These are phyloP conservation scores for Hyles euphorbiae DNA, from an alignment of 1,140 invertebrate species.

Conservation along the genomic window DNA sequence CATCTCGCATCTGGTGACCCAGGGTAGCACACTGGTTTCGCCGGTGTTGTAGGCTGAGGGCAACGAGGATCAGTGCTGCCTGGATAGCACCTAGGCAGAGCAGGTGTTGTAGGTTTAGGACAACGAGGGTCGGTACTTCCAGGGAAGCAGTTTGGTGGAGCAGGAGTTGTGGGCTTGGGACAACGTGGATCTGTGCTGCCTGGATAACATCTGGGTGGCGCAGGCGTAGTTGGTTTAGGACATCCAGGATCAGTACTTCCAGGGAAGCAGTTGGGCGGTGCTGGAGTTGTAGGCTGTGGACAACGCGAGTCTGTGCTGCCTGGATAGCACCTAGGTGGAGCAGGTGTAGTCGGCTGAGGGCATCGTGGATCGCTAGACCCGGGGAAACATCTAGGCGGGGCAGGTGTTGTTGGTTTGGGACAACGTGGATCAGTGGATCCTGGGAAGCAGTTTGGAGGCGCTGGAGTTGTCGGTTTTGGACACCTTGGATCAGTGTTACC, in stretches of 20 bases:
- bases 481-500: conserved; percentile 63
- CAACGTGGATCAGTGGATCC: no score
- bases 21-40: conserved; percentile 50
- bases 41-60: conserved; percentile 33
- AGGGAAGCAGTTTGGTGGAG: conserved; percentile 49
- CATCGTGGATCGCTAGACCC: no score
- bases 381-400: conserved; percentile 28
- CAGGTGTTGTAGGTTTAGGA: conserved; percentile 20
- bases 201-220: conserved; percentile 16
- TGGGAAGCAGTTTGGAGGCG: no score
- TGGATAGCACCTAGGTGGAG: no score
- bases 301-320: conserved; percentile 47
- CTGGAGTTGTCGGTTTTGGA: conserved; percentile 21
- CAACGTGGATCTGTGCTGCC: conserved; percentile 10
- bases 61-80: conserved; percentile 38
- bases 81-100: conserved; percentile 29
- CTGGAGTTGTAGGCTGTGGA: conserved; percentile 29
- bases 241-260: conserved; percentile 65
- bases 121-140: conserved; percentile 63
- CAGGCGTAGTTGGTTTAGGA: conserved; percentile 37
- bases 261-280: conserved; percentile 50
- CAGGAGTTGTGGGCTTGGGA: conserved; percentile 12
- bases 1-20: conserved; percentile 63
- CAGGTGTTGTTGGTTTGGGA: conserved; percentile 18
- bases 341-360: no score